Conservation (phyloP, 1,140 invertebrate species). For the Microplitis demolitor region DNA sequence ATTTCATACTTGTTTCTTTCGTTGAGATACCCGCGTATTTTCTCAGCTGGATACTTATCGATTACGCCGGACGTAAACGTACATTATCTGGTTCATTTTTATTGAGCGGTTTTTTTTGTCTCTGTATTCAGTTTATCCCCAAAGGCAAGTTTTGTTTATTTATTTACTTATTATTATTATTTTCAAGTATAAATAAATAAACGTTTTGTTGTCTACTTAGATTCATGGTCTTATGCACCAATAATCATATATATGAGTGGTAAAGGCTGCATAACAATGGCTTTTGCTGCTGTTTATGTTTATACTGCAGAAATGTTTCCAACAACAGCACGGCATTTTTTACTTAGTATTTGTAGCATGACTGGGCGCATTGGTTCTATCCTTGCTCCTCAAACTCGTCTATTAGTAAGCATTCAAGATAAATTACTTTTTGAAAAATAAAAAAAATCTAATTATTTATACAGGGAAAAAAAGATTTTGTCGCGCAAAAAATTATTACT, state of each 20-base stretch:
- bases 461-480: too few species aligned
- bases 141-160: constrained; percentile 33
- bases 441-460: too few species aligned
- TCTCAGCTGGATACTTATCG: constrained; percentile 68
- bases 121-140: constrained; percentile 47
- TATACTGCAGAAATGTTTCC: constrained; percentile 78
- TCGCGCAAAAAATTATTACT: too few species aligned
- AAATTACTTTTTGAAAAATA: too few species aligned
- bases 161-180: background rate
- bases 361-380: constrained; percentile 73
- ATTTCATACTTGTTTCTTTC: constrained; percentile 72
- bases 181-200: background rate
- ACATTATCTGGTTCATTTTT: constrained; percentile 67
- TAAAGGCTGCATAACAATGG: constrained; percentile 74
- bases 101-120: constrained; percentile 63
- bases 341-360: constrained; percentile 73
- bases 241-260: constrained; percentile 71
- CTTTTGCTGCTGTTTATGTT: constrained; percentile 73
- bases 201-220: constrained; percentile 25
- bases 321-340: constrained; percentile 68
- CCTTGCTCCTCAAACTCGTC: constrained; percentile 70
- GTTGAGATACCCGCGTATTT: constrained; percentile 77
- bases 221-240: constrained; percentile 46
- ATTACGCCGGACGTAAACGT: constrained; percentile 68
- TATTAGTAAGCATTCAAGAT: constrained; percentile 62